Base-by-base conservation (phyloP, 1,140 invertebrate genomes). In the Goniozus legneri region DNA sequence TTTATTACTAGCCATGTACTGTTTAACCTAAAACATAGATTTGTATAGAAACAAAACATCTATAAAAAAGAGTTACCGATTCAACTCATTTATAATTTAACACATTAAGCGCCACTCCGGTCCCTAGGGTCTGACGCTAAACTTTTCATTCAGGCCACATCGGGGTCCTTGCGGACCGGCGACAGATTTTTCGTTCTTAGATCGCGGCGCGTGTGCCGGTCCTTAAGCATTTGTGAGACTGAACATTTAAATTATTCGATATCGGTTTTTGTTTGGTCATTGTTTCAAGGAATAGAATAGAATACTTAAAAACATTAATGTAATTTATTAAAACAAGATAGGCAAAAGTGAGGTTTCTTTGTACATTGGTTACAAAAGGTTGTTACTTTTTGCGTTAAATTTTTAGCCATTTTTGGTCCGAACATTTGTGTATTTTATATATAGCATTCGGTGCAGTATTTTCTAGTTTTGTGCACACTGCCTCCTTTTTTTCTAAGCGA, bases 401-500 rank as follows among this genome's bases (percentile, higher is more conserved):
- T 42, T 20, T 32, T 42, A n/a, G 40, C 40, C 15, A 18, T 42
- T 18, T 42, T 42, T 42, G 39, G 12, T 24, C 39, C 39, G 27
- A 41, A 41, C 8, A 41, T 41, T 41, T 7, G 27, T 15, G 14
- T 21, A 20, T 21, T 20, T 19, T 31, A 33, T 13, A 18, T 1
- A 30, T 36, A 30, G 39, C 30, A 30, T 2, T 30, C 6, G 19
- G 32, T 21, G 18, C 18, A 37, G 19, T 22, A 35, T 34, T 12
- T 42, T 13, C 19, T 10, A 14, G 10, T 34, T 44, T 33, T 33
- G 34, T 36, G 34, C 34, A 16, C 34, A 36, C 34, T 36, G 12
- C 34, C 19, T 36, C 34, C 34, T 36, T 36, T 36, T 18, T 36
- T 36, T 36, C 19, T 16, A 36, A 36, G 19, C 19, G 24, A 44